Conservation (phyloP, 2,797 vertebrate species). For the Phataginus tetradactyla region DNA sequence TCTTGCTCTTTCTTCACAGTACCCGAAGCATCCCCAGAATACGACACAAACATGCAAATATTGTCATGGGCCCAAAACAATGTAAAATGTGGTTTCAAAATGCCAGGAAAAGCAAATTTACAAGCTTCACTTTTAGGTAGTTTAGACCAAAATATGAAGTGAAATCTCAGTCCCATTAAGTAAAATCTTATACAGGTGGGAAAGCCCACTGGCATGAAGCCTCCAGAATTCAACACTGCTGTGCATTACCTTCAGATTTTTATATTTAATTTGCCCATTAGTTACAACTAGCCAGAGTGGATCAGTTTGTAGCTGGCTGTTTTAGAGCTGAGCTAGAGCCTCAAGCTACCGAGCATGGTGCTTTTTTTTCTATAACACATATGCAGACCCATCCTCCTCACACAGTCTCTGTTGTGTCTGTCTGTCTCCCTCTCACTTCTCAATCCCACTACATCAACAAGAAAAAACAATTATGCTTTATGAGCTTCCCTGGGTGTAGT, state of each 20-base stretch:
- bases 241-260: neutral
- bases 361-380: neutral
- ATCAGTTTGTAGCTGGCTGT: neutral
- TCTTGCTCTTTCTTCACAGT: neutral
- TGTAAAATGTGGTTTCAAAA: neutral
- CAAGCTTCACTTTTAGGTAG: neutral
- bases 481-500: neutral
- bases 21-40: neutral
- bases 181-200: neutral
- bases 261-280: neutral
- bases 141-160: neutral
- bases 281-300: neutral
- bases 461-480: slow-evolving; percentile 1
- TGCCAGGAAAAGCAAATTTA: neutral
- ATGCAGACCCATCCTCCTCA: no score
- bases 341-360: neutral
- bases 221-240: neutral
- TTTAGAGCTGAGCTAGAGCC: neutral
- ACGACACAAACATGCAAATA: neutral
- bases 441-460: neutral
- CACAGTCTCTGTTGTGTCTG: neutral
- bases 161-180: neutral
- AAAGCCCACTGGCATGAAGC: neutral
- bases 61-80: neutral
- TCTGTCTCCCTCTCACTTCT: neutral